Evolutionary conservation across 2,797 vertebrate species (phyloP), one percentile per base, ranked within the genome.

Genomic region (Labeo calbasu): DNA sequence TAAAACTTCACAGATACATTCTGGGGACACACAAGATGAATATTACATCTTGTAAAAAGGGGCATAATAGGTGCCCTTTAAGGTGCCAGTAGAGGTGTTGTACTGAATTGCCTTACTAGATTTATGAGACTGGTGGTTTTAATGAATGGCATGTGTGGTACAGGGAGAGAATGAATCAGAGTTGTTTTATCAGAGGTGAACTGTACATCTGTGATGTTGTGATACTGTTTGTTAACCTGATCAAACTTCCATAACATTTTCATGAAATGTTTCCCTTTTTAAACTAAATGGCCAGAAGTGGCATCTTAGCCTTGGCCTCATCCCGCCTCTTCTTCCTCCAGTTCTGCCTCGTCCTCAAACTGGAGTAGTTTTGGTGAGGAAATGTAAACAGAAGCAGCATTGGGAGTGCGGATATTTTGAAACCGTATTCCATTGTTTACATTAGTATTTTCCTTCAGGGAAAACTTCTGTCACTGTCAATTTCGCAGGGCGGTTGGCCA

Each of bases 401-500:
- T 81, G 75, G 61, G 82, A 86, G 50, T 72, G 40, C 25, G 65
- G 76, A 70, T 94, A 93, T 93, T 94, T 93, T 93, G 90, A 90
- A 91, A 92, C 93, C 91, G 80, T 91, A 93, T 92, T 93, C 91
- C 88, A 70, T 77, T 93, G 94, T 94, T 94, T 94, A 92, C 91
- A 92, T 93, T 94, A 92, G 92, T 92, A 93, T 94, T 92, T 91
- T 91, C 91, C 93, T 92, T 91, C 71, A 91, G 93, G 93, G 93
- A 93, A 94, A 93, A 94, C 92, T 92, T 92, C 92, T 94, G 94
- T 94, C 94, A 91, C 91, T 93, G 91, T 90, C 93, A 94, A 92
- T 94, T 93, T 92, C 87, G 92, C 90, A 85, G 89, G 82, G 91
- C 91, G 68, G 0, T 81, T 83, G 6, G 91, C 92, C 92, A 92